phyloP scores from a whole-genome alignment of 1,140 invertebrate genomes.

The Trichomalopsis sarcophagae region DNA sequence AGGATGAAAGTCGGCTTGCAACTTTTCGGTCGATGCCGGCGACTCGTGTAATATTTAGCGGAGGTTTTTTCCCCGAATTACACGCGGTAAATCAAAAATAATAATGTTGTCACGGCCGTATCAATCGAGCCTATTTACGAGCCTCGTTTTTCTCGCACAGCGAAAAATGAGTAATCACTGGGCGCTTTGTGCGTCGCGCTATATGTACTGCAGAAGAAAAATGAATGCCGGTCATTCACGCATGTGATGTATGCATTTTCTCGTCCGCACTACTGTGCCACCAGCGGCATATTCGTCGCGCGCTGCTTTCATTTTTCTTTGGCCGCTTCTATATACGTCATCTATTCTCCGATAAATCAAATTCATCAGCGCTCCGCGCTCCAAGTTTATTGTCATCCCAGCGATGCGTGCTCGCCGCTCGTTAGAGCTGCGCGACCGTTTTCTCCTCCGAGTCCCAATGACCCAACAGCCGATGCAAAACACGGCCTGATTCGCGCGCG shows the following conservation, averaged over 20 bases:
- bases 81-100: no score
- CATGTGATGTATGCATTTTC: constrained; percentile 12
- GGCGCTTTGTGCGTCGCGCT: neutral
- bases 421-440: neutral
- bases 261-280: neutral
- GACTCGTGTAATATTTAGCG: neutral
- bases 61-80: neutral
- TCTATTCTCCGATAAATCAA: neutral
- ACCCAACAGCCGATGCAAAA: neutral
- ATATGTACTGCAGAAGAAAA: neutral
- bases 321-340: neutral
- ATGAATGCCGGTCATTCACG: constrained; percentile 12
- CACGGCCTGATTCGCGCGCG: neutral
- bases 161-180: neutral
- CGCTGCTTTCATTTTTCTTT: constrained; percentile 2
- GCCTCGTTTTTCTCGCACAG: neutral
- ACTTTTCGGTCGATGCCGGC: neutral
- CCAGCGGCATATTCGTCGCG: neutral
- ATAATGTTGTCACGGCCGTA: neutral
- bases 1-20: neutral
- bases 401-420: neutral
- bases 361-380: neutral
- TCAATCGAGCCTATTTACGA: neutral
- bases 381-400: neutral
- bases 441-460: neutral